Percentiles rank a stretch among this genome's conserved stretches.
Conservation (phyloP, 2,113 vertebrate species). For the Pelecanus crispus region DNA sequence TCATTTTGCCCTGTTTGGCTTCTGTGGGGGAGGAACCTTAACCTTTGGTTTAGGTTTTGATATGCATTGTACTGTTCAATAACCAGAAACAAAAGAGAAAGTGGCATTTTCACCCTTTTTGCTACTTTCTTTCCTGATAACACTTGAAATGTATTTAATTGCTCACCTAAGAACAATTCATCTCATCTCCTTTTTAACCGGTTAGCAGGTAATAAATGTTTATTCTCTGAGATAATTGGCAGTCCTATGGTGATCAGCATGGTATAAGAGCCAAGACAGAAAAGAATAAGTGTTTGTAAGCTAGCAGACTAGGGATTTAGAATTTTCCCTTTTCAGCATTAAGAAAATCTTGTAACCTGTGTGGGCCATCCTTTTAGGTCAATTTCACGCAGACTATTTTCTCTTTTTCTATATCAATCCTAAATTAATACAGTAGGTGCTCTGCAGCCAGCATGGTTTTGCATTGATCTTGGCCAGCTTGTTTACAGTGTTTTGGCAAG, state of each 20-base stretch:
- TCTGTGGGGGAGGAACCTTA: background rate
- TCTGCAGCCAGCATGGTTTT: slow-evolving; percentile 65
- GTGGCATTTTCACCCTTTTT: background rate
- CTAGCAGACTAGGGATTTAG: background rate
- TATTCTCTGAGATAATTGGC: background rate
- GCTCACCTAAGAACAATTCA: background rate
- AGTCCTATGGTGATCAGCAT: background rate
- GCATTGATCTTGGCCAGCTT: slow-evolving; percentile 82
- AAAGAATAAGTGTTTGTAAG: background rate
- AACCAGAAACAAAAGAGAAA: background rate
- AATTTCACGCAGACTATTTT: slow-evolving; percentile 49
- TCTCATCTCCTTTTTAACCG: background rate
- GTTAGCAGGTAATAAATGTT: background rate
- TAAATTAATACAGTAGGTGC: slow-evolving; percentile 75
- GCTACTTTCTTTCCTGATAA: background rate
- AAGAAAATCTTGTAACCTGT: slow-evolving; percentile 30
- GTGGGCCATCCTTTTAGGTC: slow-evolving; percentile 39
- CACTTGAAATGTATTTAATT: background rate
- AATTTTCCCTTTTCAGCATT: background rate
- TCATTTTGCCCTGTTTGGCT: background rate
- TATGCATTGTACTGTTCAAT: background rate
- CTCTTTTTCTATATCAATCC: slow-evolving; percentile 55
- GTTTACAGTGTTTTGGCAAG: slow-evolving; percentile 88
- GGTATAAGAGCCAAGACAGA: background rate
- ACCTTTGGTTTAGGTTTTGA: background rate